phyloP scores from a whole-genome alignment of 2,888 invertebrate genomes.

The Scaptomyza cyrtandrae region DNA sequence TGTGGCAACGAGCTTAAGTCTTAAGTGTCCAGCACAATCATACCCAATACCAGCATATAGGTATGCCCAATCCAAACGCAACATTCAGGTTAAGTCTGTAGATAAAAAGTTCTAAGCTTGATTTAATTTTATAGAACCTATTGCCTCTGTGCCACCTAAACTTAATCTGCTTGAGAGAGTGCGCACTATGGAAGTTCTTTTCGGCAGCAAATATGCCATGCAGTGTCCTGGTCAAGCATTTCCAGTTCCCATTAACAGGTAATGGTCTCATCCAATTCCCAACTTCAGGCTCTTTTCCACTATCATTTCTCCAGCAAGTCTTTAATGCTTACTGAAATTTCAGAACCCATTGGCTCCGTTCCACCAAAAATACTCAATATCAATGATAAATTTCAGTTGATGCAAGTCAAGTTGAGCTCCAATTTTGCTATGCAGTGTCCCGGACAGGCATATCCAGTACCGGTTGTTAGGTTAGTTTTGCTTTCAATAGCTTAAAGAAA shows the following conservation, averaged over 20 bases:
- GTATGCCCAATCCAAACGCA: slow-evolving; percentile 84
- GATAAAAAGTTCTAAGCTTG: background rate
- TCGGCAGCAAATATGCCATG: slow-evolving; percentile 87
- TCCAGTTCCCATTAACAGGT: slow-evolving; percentile 86
- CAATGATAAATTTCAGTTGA: slow-evolving; percentile 83
- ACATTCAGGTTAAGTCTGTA: slow-evolving; percentile 69
- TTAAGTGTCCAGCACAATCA: slow-evolving; percentile 91
- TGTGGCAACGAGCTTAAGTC: slow-evolving; percentile 85
- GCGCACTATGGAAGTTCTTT: slow-evolving; percentile 85
- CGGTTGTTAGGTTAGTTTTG: slow-evolving; percentile 87
- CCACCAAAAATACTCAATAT: slow-evolving; percentile 87
- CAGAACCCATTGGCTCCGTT: slow-evolving; percentile 86
- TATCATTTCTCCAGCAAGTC: background rate
- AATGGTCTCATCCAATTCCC: slow-evolving; percentile 84
- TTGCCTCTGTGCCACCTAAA: slow-evolving; percentile 87
- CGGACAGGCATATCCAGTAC: slow-evolving; percentile 90
- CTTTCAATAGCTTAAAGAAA: background rate
- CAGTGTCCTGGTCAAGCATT: slow-evolving; percentile 91
- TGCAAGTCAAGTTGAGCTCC: slow-evolving; percentile 61
- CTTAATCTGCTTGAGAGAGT: slow-evolving; percentile 88
- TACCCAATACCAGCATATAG: slow-evolving; percentile 90
- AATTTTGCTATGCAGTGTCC: slow-evolving; percentile 90
- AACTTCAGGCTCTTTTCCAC: slow-evolving; percentile 91
- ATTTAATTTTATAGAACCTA: slow-evolving; percentile 83
- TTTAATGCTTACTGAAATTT: slow-evolving; percentile 9